These are phyloP conservation scores for Colletes latitarsis DNA, from an alignment of 1,140 invertebrate genomes.

Conservation along the genomic window DNA sequence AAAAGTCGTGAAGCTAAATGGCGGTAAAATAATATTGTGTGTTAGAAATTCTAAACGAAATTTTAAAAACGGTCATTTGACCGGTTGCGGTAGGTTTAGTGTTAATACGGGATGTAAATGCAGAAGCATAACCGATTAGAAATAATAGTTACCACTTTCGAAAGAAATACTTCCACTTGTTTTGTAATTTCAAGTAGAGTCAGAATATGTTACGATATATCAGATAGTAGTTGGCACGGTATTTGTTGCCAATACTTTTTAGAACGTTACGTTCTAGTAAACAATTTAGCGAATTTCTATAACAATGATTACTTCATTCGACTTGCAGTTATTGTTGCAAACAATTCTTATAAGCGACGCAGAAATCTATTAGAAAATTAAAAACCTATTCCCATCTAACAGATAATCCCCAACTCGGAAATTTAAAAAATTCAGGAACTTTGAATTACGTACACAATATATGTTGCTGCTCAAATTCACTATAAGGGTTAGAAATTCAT, in stretches of 20 bases:
- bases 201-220: neutral
- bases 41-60: too few relatives aligned
- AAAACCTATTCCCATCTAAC: neutral
- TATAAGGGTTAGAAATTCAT: too few relatives aligned
- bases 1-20: too few relatives aligned
- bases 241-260: neutral
- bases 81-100: too few relatives aligned
- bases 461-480: too few relatives aligned
- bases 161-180: neutral
- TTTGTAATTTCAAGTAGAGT: slow-evolving; percentile 1
- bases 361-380: neutral
- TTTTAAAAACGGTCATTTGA: too few relatives aligned
- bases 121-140: neutral
- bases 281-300: neutral
- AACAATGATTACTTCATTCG: neutral
- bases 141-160: neutral
- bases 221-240: neutral
- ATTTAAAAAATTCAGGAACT: too few relatives aligned
- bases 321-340: neutral
- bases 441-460: too few relatives aligned
- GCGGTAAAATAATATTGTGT: too few relatives aligned
- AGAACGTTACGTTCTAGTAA: neutral
- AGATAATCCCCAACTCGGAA: too few relatives aligned
- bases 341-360: neutral
- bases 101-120: too few relatives aligned